Conservation (phyloP, 2,113 vertebrate genomes). For the Platichthys flesus region DNA sequence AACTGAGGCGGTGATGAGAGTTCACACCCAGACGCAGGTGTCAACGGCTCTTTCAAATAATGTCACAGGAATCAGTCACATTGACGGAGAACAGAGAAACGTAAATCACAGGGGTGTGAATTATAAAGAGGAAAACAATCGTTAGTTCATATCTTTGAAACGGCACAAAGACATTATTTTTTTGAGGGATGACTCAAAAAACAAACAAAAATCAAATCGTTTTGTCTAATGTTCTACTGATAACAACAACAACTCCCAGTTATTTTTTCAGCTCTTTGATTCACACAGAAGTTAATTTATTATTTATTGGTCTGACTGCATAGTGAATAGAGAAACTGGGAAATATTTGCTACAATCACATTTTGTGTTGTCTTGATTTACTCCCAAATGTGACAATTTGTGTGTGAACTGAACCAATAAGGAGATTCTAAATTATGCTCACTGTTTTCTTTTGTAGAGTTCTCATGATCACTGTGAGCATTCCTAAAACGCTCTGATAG, state of each 20-base stretch:
- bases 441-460: not conserved
- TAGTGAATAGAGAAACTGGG: not conserved
- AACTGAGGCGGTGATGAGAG: not conserved
- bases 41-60: not conserved
- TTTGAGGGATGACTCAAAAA: not conserved
- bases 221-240: not conserved
- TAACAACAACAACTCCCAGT: not conserved
- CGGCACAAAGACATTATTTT: too few species aligned
- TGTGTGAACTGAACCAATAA: not conserved
- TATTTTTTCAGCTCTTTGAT: not conserved
- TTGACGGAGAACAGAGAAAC: not conserved
- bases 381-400: too few species aligned
- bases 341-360: not conserved
- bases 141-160: not conserved
- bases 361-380: not conserved
- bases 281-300: not conserved
- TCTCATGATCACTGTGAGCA: not conserved
- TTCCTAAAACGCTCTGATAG: not conserved
- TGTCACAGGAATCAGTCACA: not conserved
- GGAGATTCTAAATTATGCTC: not conserved
- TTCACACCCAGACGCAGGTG: not conserved
- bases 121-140: not conserved
- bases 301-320: not conserved
- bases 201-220: slow-evolving; percentile 1
- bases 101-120: not conserved